Evolutionary conservation across 2,888 invertebrate genomes (phyloP).

Genomic region (Trisateles emortualis): DNA sequence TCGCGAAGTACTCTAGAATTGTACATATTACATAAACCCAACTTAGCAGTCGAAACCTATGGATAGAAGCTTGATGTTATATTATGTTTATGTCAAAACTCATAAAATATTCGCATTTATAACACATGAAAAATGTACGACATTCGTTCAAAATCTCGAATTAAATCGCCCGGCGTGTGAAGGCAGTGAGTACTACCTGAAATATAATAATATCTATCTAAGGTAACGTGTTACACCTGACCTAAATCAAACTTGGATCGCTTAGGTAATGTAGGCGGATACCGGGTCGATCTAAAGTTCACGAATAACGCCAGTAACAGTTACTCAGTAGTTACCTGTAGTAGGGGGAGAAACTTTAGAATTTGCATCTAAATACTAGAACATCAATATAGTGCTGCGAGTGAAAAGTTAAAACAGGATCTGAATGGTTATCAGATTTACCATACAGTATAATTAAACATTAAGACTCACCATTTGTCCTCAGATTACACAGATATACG

Average conservation of each 20-base stretch:
- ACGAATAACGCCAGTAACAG: constrained; percentile 23
- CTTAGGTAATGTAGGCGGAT: constrained; percentile 32
- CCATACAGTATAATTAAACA: too few relatives aligned
- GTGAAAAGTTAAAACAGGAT: background rate
- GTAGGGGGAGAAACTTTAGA: constrained; percentile 12
- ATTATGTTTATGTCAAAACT: too few relatives aligned
- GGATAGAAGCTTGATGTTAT: too few relatives aligned
- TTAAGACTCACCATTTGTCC: too few relatives aligned
- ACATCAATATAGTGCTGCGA: constrained; percentile 2
- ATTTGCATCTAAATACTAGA: constrained; percentile 7
- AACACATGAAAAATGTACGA: background rate
- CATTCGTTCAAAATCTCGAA: constrained; percentile 2
- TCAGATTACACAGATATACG: too few relatives aligned
- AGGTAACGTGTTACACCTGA: constrained; percentile 28
- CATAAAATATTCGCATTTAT: background rate
- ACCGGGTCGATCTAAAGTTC: constrained; percentile 39
- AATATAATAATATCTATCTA: constrained; percentile 29
- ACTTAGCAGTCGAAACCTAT: too few relatives aligned
- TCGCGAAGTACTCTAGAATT: too few relatives aligned
- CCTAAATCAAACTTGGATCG: constrained; percentile 34
- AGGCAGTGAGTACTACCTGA: constrained; percentile 1
- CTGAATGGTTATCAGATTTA: background rate
- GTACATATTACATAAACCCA: too few relatives aligned
- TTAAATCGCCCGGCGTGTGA: constrained; percentile 2
- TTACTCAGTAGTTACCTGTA: constrained; percentile 7